Percentiles rank a stretch among this genome's conserved stretches.
Conservation (phyloP, 2,797 vertebrate genomes). For the Ptychadena robeensis region DNA sequence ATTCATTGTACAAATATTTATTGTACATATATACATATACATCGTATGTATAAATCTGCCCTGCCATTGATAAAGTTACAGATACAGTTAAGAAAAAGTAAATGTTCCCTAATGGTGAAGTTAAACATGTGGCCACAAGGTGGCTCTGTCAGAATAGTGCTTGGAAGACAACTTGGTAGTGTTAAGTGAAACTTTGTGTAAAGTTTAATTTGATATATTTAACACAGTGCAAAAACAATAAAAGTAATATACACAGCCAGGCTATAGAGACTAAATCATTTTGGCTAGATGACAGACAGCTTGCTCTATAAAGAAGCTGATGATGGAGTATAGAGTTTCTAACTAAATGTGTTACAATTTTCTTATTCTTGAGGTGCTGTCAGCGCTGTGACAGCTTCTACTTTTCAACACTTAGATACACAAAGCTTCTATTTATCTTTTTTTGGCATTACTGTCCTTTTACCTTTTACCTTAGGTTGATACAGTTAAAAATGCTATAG, state of each 20-base stretch:
- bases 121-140: slow-evolving; percentile 11
- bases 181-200: neutral
- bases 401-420: neutral
- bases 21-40: no score
- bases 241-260: neutral
- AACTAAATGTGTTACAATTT: neutral
- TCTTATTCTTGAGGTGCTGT: neutral
- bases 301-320: neutral
- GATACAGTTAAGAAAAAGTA: neutral
- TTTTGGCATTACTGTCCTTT: neutral
- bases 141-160: neutral
- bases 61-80: no score
- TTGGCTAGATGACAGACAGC: slow-evolving; percentile 1
- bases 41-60: no score
- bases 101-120: neutral
- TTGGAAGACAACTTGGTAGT: neutral
- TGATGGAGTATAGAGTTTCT: neutral
- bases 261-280: neutral
- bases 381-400: neutral
- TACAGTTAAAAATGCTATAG: no score
- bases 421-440: neutral
- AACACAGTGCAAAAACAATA: neutral
- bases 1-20: no score
- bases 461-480: no score
- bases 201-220: neutral